A percentile compares a stretch with the other conserved stretches of the same genome.
These are phyloP conservation scores for Dipodomys ordii DNA, from an alignment of 2,113 vertebrate genomes.

Conservation along the genomic window DNA sequence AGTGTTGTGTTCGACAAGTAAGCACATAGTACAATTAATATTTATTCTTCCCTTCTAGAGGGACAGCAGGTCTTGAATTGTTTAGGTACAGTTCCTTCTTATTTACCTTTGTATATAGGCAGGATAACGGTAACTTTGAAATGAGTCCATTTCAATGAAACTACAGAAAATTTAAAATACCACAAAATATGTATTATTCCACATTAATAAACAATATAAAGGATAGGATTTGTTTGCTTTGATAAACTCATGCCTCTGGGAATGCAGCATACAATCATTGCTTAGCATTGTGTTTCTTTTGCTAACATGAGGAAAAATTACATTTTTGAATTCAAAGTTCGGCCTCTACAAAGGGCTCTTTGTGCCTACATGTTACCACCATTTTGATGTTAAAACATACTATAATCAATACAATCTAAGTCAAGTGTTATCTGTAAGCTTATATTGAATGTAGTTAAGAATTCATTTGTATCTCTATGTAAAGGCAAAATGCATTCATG, in stretches of 20 bases:
- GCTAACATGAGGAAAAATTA: neutral
- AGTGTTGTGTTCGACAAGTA: neutral
- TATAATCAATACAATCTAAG: neutral
- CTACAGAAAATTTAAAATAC: neutral
- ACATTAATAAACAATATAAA: too few relatives aligned
- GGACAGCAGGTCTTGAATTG: neutral
- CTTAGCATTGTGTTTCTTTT: too few relatives aligned
- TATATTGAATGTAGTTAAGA: neutral
- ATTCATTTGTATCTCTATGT: neutral
- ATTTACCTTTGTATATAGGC: too few relatives aligned
- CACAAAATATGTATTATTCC: neutral
- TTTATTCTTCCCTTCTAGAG: neutral
- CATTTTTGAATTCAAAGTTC: neutral
- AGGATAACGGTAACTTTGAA: too few relatives aligned
- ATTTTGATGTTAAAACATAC: neutral
- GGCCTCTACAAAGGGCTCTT: too few relatives aligned
- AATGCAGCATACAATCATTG: too few relatives aligned
- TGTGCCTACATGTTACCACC: neutral
- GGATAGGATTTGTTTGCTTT: neutral
- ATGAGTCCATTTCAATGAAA: neutral
- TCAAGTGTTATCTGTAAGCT: neutral
- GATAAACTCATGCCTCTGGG: too few relatives aligned
- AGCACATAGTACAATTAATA: neutral
- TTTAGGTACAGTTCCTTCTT: neutral
- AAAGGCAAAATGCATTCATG: neutral